A percentile compares a stretch with the other conserved stretches of the same genome.
phyloP scores from a whole-genome alignment of 2,888 invertebrate species.

The Allolobophora icterica region DNA sequence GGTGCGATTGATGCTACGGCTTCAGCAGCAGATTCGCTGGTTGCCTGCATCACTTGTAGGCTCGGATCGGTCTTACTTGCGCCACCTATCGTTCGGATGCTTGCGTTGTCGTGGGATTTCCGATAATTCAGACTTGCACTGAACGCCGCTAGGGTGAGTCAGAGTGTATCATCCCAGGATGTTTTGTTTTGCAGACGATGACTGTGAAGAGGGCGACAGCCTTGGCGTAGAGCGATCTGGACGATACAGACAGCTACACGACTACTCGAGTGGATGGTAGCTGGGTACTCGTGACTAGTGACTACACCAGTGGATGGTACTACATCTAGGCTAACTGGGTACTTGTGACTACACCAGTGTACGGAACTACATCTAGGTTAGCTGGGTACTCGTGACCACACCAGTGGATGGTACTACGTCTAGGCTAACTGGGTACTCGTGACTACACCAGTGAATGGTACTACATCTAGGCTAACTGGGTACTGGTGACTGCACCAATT shows the following conservation, averaged over 20 bases:
- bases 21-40: neutral
- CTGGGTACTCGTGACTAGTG: too few species aligned
- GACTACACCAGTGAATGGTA: neutral
- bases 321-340: too few species aligned
- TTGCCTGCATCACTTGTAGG: neutral
- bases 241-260: neutral
- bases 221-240: neutral
- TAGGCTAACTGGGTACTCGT: too few species aligned
- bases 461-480: too few species aligned
- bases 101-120: neutral
- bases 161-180: neutral
- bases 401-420: too few species aligned
- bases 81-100: neutral
- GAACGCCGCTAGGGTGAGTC: slow-evolving; percentile 9
- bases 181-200: neutral
- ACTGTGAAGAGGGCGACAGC: neutral
- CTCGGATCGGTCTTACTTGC: neutral
- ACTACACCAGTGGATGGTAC: too few species aligned
- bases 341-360: too few species aligned
- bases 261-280: neutral
- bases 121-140: neutral
- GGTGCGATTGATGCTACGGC: neutral
- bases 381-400: too few species aligned
- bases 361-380: too few species aligned
- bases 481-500: too few species aligned